These are phyloP conservation scores for Glyptemys insculpta DNA, from an alignment of 2,797 vertebrate genomes.

Conservation along the genomic window DNA sequence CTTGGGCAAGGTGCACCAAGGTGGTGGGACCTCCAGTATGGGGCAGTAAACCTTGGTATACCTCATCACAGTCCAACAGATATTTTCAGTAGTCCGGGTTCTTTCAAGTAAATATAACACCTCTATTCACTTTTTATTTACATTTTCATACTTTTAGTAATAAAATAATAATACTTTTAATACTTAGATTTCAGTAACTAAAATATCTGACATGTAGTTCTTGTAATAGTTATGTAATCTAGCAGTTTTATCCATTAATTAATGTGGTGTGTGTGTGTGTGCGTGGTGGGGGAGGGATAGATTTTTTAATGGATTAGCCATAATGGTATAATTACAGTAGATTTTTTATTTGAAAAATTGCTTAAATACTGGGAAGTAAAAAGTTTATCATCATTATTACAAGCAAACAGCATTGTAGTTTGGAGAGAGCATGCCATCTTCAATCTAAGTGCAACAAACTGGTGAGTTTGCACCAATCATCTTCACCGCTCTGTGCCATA, in stretches of 20 bases:
- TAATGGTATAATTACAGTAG: not conserved
- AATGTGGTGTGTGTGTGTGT: not conserved
- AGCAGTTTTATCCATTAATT: no score
- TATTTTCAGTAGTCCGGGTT: not conserved
- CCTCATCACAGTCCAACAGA: not conserved
- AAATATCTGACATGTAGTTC: no score
- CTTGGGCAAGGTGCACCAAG: not conserved
- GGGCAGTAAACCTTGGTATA: not conserved
- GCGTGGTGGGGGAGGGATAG: not conserved
- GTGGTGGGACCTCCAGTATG: not conserved
- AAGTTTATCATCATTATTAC: slow-evolving; percentile 3
- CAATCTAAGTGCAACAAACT: slow-evolving; percentile 19
- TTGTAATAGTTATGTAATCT: no score
- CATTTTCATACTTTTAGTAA: not conserved
- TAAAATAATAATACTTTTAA: no score
- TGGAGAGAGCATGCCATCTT: not conserved
- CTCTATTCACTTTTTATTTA: not conserved
- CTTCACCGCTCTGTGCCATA: no score
- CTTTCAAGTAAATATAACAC: not conserved
- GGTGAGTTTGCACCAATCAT: not conserved
- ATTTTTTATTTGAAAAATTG: slow-evolving; percentile 31
- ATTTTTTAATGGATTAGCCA: not conserved
- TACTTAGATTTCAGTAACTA: no score
- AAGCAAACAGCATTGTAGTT: not conserved
- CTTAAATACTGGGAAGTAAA: slow-evolving; percentile 3